These are phyloP conservation scores for Bambusicola thoracicus DNA, from an alignment of 2,113 vertebrate species.

Conservation along the genomic window DNA sequence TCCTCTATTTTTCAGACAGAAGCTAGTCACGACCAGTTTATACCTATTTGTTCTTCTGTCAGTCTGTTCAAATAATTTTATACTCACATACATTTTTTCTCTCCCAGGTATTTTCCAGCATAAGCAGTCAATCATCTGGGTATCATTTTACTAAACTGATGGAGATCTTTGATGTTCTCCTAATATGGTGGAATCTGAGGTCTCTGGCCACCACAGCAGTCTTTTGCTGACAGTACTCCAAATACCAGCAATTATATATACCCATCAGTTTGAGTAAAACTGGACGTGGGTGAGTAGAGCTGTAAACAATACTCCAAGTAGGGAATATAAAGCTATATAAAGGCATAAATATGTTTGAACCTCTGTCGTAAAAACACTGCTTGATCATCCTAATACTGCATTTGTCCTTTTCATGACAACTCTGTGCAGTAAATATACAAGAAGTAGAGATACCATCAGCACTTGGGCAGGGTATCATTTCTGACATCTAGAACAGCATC, in stretches of 20 bases:
- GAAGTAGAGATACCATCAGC: neutral
- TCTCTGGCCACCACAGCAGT: neutral
- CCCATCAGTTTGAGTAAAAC: neutral
- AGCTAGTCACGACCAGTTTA: neutral
- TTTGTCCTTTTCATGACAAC: neutral
- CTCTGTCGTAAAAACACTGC: neutral
- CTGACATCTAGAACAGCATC: neutral
- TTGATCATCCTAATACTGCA: neutral
- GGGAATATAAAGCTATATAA: neutral
- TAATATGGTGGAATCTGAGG: neutral
- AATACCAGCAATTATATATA: neutral
- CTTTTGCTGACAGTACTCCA: neutral
- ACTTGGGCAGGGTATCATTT: neutral
- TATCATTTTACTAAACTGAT: slow-evolving; percentile 6
- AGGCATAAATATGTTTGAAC: neutral
- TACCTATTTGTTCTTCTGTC: slow-evolving; percentile 44
- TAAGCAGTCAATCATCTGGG: neutral
- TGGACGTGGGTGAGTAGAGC: neutral
- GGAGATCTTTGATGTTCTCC: neutral
- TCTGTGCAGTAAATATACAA: neutral
- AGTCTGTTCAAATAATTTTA: slow-evolving; percentile 48
- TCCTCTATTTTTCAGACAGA: slow-evolving; percentile 7
- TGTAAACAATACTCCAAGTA: neutral
- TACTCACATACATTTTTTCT: slow-evolving; percentile 34
- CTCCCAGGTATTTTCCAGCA: neutral